Evolutionary conservation across 2,888 invertebrate species (phyloP), one percentile per base, ranked within the genome.

Genomic region (Heteromurus nitidus): DNA sequence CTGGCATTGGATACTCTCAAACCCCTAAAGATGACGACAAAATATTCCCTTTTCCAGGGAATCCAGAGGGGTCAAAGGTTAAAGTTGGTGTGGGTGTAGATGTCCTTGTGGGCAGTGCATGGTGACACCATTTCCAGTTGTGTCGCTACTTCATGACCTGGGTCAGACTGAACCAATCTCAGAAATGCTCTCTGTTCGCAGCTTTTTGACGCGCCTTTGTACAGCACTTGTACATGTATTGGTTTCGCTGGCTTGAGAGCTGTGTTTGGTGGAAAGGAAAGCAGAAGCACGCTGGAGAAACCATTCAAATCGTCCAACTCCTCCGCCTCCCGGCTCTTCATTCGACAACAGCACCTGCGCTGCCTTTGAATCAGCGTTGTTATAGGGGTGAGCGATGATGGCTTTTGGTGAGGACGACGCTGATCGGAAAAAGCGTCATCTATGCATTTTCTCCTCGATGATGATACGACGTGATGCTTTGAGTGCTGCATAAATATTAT

Each of bases 1-100:
- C 58, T 67, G 22, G 44, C 68, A 55, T n/a, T 53, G 80, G 62
- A 60, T 86, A 84, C 87, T 87, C 87, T 87, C 87, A 86, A 87
- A 86, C 86, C 87, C 87, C 87, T 87, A 85, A 82, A 83, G 68
- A 31, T 77, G 65, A 50, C 73, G 67, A 69, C 72, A 76, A 77
- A 72, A 81, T 69, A 24, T 1, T 20, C 16, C 36, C 28, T 30
- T 36, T 42, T 22, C 11, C 7, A 9, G 42, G 28, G 26, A 68
- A 36, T 47, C 50, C 16, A 24, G 28, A 1, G 18, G 26, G 77
- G 77, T 79, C 70, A 79, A 28, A 70, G 70, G 77, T 69, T 30
- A 70, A 62, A 68, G 11, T 20, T 22, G 5, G 28, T 36, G 26
- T 11, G 18, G 22, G 20, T 16, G 3, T 13, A 1, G 9, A 30